phyloP scores from a whole-genome alignment of 2,888 invertebrate species.

The Drosophila cognata region DNA sequence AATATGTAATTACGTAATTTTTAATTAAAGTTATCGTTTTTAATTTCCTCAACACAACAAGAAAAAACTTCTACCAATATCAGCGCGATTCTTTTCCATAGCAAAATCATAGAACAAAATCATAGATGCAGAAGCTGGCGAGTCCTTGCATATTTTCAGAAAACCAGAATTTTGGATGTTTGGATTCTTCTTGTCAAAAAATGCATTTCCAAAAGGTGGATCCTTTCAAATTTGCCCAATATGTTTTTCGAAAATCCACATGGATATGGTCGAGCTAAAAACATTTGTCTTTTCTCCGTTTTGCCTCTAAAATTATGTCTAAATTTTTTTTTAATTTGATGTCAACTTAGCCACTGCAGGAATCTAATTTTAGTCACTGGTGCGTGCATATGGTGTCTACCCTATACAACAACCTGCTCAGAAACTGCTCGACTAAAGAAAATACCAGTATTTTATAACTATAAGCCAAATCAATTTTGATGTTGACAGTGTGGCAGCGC shows the following conservation, averaged over 20 bases:
- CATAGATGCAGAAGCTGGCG: background rate
- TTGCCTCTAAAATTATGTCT: background rate
- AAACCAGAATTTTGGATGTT: background rate
- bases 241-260: background rate
- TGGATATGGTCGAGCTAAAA: background rate
- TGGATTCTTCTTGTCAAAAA: background rate
- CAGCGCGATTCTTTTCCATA: background rate
- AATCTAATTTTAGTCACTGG: background rate
- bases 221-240: background rate
- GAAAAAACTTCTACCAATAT: background rate
- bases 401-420: background rate
- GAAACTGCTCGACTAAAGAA: background rate
- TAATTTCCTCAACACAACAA: background rate
- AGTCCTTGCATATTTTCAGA: background rate
- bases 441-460: background rate
- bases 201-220: background rate
- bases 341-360: background rate
- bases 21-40: slow-evolving; percentile 16
- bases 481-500: slow-evolving; percentile 16
- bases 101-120: background rate
- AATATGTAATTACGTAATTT: slow-evolving; percentile 52
- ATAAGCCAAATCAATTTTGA: background rate
- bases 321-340: background rate
- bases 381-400: background rate
- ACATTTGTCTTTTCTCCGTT: too few species aligned